Base-by-base conservation (phyloP, 2,888 invertebrate species). In the Ophonus ardosiacus region DNA sequence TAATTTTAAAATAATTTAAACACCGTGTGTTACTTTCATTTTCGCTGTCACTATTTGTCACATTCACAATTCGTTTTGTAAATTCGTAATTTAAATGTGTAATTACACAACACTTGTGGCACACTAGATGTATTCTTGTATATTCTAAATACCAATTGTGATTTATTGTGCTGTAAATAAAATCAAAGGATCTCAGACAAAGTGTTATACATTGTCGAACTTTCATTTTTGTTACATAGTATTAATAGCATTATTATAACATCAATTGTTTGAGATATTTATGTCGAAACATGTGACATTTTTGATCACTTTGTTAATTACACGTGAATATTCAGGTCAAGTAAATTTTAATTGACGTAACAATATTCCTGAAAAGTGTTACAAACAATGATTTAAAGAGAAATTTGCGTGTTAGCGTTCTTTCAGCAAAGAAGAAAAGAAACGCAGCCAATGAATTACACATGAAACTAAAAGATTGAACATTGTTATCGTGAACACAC, bases 341-440 rank as follows among this genome's bases (percentile, higher is more conserved):
- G 43, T 74, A 40, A 74, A 74, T 74, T 43, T 43, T 43, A 74
- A 74, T 74, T 74, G 71, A 74, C 43, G 71, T 74, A 74, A 74
- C 43, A 43, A 18, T 74, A 43, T 74, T 74, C 71, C 71, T 74
- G 40, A 74, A 68, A 74, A 74, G 71, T 74, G 71, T 74, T 74
- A 74, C 71, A 74, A 74, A 74, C 68, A 38, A 63, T 63, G 40
- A 68, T 38, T 68, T 68, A 68, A 68, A 43, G 71, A 74, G 71
- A 74, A 74, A 74, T 74, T 74, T 74, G 71, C 71, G 71, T 74
- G 71, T 38, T 38, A 68, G 43, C 7, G 17, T 13, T 40, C 43
- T 74, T 74, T 74, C 13, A 43, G 40, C 7, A 68, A 68, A 40
- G 40, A 68, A 68, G 68, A 68, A 68, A 68, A 68, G 68, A 68